Conservation (phyloP, 2,797 vertebrate species). For the Alca torda region DNA sequence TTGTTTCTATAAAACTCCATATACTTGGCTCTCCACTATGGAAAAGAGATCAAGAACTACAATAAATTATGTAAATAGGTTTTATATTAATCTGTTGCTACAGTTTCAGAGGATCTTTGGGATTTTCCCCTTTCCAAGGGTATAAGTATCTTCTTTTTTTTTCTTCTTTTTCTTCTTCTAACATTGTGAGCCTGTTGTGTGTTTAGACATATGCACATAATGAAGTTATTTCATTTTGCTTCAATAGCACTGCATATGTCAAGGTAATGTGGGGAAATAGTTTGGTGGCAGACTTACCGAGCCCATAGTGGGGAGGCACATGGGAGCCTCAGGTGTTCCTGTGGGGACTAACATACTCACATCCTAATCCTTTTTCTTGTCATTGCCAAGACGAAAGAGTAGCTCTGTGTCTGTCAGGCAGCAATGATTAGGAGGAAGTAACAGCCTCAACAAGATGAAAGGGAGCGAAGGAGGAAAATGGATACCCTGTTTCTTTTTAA, state of each 20-base stretch:
- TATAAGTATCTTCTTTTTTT: neutral
- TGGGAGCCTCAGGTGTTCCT: neutral
- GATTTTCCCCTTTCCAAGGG: neutral
- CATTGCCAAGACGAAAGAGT: neutral
- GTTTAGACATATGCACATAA: neutral
- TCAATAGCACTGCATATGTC: rapidly evolving
- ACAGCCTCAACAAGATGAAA: neutral
- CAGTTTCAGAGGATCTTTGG: neutral
- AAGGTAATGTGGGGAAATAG: neutral
- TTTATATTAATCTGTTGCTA: neutral
- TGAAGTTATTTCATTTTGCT: neutral
- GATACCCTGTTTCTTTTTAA: neutral
- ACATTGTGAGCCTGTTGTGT: neutral
- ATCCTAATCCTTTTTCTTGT: neutral
- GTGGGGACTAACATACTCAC: neutral
- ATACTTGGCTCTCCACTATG: neutral
- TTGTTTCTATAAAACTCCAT: neutral
- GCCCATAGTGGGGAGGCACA: rapidly evolving
- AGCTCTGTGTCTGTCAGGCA: neutral
- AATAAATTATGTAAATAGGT: neutral
- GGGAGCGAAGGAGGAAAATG: neutral
- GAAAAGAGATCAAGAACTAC: neutral
- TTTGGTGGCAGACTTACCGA: neutral
- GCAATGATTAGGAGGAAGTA: neutral
- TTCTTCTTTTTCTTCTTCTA: neutral